phyloP scores from a whole-genome alignment of 2,113 vertebrate species.

The Motacilla tschutschensis region DNA sequence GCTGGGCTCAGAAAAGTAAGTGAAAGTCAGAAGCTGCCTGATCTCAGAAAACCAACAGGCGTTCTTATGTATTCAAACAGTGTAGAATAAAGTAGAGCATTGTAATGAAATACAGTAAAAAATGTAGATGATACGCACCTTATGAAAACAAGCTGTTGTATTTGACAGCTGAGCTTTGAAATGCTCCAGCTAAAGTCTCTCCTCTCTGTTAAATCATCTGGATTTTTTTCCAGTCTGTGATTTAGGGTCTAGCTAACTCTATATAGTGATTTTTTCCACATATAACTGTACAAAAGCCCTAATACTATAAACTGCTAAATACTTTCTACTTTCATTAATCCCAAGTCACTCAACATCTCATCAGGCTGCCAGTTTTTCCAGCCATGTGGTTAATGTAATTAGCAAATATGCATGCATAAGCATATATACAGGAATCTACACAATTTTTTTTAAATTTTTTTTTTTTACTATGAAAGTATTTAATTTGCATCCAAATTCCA shows the following conservation, averaged over 20 bases:
- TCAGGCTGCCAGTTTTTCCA: background rate
- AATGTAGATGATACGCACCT: background rate
- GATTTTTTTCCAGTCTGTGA: background rate
- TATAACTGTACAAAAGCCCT: background rate
- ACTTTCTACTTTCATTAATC: constrained; percentile 3
- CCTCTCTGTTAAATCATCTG: background rate
- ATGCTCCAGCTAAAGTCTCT: background rate
- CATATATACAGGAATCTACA: background rate
- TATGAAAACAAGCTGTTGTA: constrained; percentile 22
- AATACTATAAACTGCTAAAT: background rate
- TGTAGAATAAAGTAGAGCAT: constrained; percentile 1
- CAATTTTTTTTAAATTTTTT: background rate
- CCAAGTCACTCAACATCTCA: background rate
- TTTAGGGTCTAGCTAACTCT: constrained; percentile 13
- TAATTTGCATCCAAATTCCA: constrained; percentile 36
- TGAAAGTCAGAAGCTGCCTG: background rate
- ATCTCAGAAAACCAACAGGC: constrained; percentile 18
- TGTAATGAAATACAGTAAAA: constrained; percentile 47
- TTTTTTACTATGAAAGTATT: constrained; percentile 10
- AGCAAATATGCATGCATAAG: background rate
- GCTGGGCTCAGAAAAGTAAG: background rate
- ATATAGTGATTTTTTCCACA: background rate
- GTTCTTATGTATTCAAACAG: constrained; percentile 26
- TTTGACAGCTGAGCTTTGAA: constrained; percentile 6
- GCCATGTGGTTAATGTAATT: background rate